Evolutionary conservation across 2,888 invertebrate species (phyloP), one percentile per base, ranked within the genome.

Genomic region (Pristionchus fissidentatus): DNA sequence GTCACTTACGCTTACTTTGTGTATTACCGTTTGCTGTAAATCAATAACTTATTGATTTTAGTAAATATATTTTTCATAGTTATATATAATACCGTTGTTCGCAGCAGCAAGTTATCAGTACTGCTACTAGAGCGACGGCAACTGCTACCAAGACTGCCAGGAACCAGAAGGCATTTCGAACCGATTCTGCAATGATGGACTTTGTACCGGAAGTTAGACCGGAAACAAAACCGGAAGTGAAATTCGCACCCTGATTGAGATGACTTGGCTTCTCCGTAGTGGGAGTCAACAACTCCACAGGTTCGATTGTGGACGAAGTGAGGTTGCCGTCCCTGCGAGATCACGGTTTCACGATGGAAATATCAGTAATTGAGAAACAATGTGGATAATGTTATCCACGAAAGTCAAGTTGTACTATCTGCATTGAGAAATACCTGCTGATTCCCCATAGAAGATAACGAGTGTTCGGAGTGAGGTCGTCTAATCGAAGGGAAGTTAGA

Each of bases 391-490:
- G n/a, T n/a, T n/a, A n/a, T n/a, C n/a, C n/a, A n/a, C n/a, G 19
- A 22, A 26, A 3, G 38, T 41, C 0, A 26, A 41, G n/a, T n/a
- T 52, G 52, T 52, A 15, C 52, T 15, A 52, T 52, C 19, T 19
- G 19, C 52, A 52, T 19, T 52, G n/a, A n/a, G n/a, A n/a, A n/a
- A n/a, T n/a, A 98, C 96, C 0, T 57, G 57, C 79, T 79, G 26
- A 97, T 96, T 3, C 97, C 95, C 87, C 95, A 95, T 91, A 98
- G 95, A 92, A 96, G 95, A 92, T 97, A 98, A 60, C 95, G 94
- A 88, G 95, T 95, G 13, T 57, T 46, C 15, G 83, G 73, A 35
- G n/a, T 22, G 70, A 83, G 73, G 32, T 35, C 49, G 19, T 49
- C 52, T 0, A 83, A 4, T 8, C 13, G 29, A 8, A 83, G 32